Conservation (phyloP, 2,113 vertebrate species). For the Canis aureus region DNA sequence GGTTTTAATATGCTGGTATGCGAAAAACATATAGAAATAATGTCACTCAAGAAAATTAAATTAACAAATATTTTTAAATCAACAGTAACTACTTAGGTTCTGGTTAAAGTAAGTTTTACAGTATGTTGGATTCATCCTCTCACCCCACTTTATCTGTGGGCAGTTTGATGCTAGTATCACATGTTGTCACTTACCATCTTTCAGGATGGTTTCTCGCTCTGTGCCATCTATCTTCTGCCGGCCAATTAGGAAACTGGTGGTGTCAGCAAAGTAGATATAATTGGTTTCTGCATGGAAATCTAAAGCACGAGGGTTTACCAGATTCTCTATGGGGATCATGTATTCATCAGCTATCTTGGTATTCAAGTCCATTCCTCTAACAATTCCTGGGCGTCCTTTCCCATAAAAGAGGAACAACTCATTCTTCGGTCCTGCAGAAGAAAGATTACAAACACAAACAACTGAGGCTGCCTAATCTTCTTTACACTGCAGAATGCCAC, state of each 20-base stretch:
- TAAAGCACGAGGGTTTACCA: constrained; percentile 97
- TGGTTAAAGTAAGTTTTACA: not conserved
- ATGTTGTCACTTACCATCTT: constrained; percentile 92
- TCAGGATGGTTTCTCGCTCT: constrained; percentile 95
- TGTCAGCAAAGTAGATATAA: constrained; percentile 98
- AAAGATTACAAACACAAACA: constrained; percentile 88
- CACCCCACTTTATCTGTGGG: not conserved
- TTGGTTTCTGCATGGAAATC: constrained; percentile 96
- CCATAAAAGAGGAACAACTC: constrained; percentile 99
- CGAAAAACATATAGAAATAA: constrained; percentile 5
- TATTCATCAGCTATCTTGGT: constrained; percentile 96
- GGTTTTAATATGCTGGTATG: not conserved
- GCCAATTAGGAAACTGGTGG: constrained; percentile 98
- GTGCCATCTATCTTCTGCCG: constrained; percentile 97
- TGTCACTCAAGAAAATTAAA: not conserved
- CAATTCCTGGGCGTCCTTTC: constrained; percentile 97
- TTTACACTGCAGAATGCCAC: constrained; percentile 80
- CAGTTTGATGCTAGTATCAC: not conserved
- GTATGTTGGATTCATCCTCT: not conserved
- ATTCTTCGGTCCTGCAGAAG: constrained; percentile 95
- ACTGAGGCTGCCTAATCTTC: constrained; percentile 85
- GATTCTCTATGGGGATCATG: constrained; percentile 96
- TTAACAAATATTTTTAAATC: constrained; percentile 11
- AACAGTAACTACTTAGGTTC: not conserved
- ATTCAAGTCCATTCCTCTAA: constrained; percentile 97